Evolutionary conservation across 2,888 invertebrate genomes (phyloP).

Genomic region (Agrotis ipsilon): DNA sequence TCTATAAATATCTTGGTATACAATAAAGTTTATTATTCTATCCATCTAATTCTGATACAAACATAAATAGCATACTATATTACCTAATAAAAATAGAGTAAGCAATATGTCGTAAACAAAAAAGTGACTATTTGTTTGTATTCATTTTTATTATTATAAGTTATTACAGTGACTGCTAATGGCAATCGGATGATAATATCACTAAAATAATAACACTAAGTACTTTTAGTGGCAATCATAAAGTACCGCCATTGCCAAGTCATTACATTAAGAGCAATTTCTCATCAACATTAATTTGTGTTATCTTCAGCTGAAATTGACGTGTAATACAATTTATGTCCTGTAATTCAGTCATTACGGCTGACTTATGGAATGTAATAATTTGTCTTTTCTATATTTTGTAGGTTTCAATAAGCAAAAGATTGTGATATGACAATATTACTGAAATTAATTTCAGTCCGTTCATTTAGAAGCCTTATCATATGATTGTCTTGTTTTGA

Average conservation of each 20-base stretch:
- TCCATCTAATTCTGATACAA: too few species aligned
- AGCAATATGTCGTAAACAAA: too few species aligned
- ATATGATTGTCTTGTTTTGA: too few species aligned
- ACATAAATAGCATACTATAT: too few species aligned
- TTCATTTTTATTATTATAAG: too few species aligned
- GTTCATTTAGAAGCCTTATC: too few species aligned
- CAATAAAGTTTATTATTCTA: too few species aligned
- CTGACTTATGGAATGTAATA: not conserved
- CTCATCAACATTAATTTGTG: conserved; percentile 31
- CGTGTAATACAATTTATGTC: conserved; percentile 18
- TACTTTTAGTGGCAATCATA: conserved; percentile 32
- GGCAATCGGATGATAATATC: not conserved
- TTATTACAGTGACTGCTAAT: not conserved
- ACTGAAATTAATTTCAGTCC: not conserved
- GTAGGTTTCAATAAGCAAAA: not conserved
- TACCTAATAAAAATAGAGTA: too few species aligned
- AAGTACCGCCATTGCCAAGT: conserved; percentile 19
- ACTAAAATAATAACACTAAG: conserved; percentile 16
- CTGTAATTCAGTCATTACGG: conserved; percentile 2
- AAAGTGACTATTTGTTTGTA: too few species aligned
- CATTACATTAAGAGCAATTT: conserved; percentile 22
- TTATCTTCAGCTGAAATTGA: conserved; percentile 22
- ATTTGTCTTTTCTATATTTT: not conserved
- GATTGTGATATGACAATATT: not conserved
- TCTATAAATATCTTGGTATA: too few species aligned